Base-by-base conservation (phyloP, 92 coral and sea anemone genomes). In the Epizoanthus stellaris region DNA sequence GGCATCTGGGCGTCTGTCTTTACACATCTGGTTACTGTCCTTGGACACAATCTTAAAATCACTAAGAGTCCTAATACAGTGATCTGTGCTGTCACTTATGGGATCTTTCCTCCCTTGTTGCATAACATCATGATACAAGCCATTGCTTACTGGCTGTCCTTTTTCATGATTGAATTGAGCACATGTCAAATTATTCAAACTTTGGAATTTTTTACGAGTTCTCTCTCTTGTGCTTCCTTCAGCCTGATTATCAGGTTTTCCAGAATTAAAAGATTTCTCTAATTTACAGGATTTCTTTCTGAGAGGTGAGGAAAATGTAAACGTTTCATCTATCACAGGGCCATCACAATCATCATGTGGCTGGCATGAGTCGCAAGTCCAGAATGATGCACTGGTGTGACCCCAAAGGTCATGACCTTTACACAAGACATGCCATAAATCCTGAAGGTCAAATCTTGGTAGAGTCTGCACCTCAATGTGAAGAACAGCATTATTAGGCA, bases 1-100 rank as follows among this genome's bases (percentile, higher is more conserved):
- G 56, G n/a, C 64, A 40, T 61, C 82, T 19, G 58, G 36, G 11
- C 1, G 42, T 60, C 45, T 77, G 43, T 61, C 40, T 60, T 65
- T 77, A 60, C 10, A 30, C 61, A 39, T 36, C 12, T 77, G 56
- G 7, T 38, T n/a, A 3, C 6, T 2, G n/a, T 77, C 43, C 45
- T 21, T 76, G n/a, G 82, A 59, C 19, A 76, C 23, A 76, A 59
- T 38, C 36, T 77, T 77, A 77, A 77, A 60, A n/a, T 77, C 82
- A 57, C 47, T 7, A 13, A 61, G 82, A n/a, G 57, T 40, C 45
- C 11, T 77, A 61, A 62, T 13, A n/a, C 70, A 60, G n/a, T 77
- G 70, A 10, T 77, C 82, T 38, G 58, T 53, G 63, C 15, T 39
- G 57, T 20, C 43, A 61, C 69, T 77, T 8, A 40, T 2, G 1